Conservation (phyloP, 1,140 invertebrate species). For the Phocides pigmalion region DNA sequence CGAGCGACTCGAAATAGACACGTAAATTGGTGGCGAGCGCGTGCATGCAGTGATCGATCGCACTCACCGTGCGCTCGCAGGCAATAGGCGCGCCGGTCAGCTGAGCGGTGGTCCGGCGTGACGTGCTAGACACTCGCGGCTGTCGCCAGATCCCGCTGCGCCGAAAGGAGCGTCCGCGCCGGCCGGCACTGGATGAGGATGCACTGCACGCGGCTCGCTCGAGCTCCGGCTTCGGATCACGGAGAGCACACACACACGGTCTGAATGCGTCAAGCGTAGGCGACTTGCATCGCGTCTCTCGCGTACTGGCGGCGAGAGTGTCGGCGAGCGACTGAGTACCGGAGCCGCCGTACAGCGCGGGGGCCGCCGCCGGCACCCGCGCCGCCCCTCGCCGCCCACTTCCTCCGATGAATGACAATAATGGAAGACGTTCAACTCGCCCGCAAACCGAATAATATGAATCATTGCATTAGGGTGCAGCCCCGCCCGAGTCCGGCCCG, state of each 20-base stretch:
- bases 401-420: conserved; percentile 83
- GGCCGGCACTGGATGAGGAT: conserved; percentile 47
- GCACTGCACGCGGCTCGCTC: conserved; percentile 63
- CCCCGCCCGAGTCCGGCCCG: conserved; percentile 71
- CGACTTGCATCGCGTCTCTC: conserved; percentile 73
- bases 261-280: conserved; percentile 69
- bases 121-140: conserved; percentile 39
- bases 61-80: conserved; percentile 78
- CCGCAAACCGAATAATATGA: conserved; percentile 83
- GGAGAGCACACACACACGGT: conserved; percentile 75
- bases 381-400: conserved; percentile 79
- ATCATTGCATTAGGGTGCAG: conserved; percentile 83
- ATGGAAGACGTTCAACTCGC: conserved; percentile 83
- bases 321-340: conserved; percentile 76
- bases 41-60: conserved; percentile 75
- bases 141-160: conserved; percentile 30
- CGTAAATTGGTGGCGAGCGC: conserved; percentile 58
- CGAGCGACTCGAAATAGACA: conserved; percentile 78
- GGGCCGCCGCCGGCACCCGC: conserved; percentile 66
- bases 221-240: conserved; percentile 61
- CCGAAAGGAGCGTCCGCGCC: conserved; percentile 32
- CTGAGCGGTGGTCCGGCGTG: conserved; percentile 58
- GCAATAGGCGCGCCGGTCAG: conserved; percentile 65
- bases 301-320: conserved; percentile 75
- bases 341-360: conserved; percentile 44